Conservation (phyloP, 2,888 invertebrate species). For the Idaea biselata region DNA sequence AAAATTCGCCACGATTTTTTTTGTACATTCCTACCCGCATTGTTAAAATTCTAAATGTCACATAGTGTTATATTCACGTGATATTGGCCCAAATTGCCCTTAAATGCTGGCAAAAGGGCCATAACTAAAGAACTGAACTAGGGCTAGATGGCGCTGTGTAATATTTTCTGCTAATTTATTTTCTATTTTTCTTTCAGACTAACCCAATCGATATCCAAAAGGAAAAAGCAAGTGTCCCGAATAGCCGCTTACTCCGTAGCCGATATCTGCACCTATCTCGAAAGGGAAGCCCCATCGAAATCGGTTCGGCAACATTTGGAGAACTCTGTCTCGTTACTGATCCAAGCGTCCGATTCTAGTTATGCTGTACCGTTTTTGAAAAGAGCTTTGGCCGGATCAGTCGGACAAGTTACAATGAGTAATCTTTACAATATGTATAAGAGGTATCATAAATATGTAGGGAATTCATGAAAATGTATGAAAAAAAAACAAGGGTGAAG, state of each 20-base stretch:
- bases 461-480: constrained; percentile 48
- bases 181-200: constrained; percentile 44
- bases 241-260: constrained; percentile 69
- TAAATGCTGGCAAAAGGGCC: too few species aligned
- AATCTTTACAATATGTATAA: constrained; percentile 70
- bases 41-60: too few species aligned
- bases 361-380: constrained; percentile 68
- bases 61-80: too few species aligned
- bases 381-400: constrained; percentile 54
- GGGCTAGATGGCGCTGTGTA: too few species aligned
- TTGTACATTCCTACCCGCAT: too few species aligned
- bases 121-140: too few species aligned
- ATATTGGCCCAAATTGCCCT: too few species aligned
- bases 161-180: neutral
- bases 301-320: constrained; percentile 65
- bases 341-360: constrained; percentile 59
- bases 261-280: constrained; percentile 60
- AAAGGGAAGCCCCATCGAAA: constrained; percentile 53
- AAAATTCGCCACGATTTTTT: too few species aligned
- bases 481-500: too few species aligned
- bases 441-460: constrained; percentile 73
- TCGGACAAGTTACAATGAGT: constrained; percentile 65
- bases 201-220: constrained; percentile 67
- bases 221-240: constrained; percentile 65
- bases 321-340: constrained; percentile 58